phyloP scores from a whole-genome alignment of 2,113 vertebrate species.

The Lagopus muta region DNA sequence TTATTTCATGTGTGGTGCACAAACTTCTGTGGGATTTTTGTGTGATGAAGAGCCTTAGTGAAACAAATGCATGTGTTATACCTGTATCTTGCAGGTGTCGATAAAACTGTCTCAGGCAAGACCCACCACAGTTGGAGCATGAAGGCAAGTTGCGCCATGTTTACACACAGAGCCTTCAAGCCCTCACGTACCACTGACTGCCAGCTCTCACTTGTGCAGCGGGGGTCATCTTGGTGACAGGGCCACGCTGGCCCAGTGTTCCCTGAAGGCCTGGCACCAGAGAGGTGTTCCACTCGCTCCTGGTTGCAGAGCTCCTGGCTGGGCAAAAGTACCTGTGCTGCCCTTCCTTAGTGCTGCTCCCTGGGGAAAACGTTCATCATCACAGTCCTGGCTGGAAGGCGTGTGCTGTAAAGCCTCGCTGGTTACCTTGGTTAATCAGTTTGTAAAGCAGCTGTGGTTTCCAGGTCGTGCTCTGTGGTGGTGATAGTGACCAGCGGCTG shows the following conservation, averaged over 20 bases:
- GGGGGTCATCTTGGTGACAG: neutral
- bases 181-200: neutral
- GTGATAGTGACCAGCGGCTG: neutral
- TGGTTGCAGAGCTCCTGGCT: neutral
- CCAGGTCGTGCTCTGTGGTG: neutral
- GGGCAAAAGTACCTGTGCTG: accelerated
- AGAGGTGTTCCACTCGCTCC: neutral
- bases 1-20: too few species aligned
- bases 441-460: neutral
- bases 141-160: neutral
- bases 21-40: neutral
- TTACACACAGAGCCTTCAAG: neutral
- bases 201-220: neutral
- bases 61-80: neutral
- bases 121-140: neutral
- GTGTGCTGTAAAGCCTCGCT: accelerated
- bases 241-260: neutral
- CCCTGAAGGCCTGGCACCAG: too few species aligned
- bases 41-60: neutral
- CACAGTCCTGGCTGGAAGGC: neutral
- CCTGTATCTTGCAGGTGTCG: neutral
- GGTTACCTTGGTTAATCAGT: neutral
- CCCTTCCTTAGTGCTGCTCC: accelerated
- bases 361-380: accelerated
- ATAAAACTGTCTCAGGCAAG: neutral